Evolutionary conservation across 2,888 invertebrate species (phyloP), one percentile per base, ranked within the genome.

Genomic region (Platycheirus rosarum): DNA sequence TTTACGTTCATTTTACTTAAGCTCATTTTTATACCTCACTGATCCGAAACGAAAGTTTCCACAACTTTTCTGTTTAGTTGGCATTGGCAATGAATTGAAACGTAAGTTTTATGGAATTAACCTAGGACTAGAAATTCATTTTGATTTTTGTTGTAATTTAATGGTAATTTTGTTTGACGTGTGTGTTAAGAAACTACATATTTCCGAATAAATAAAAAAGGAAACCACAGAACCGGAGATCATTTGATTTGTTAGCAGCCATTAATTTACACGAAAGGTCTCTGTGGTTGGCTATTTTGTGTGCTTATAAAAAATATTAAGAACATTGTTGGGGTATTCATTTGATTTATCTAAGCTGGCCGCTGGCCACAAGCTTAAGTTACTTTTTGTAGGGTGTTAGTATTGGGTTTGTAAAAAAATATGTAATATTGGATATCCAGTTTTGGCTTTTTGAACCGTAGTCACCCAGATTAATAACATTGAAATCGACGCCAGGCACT

Each of bases 1-100:
- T 44, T 60, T 44, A 42, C 26, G 13, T 44, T 57, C 13, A 29
- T 44, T 44, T 44, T 16, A 40, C 4, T n/a, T 44, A 60, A 60
- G 60, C 29, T 14, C 60, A 18, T 60, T n/a, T 26, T 42, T 29
- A n/a, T 16, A 29, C 26, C 14, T 26, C 29, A 29, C n/a, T 16
- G 44, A 44, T 42, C 40, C 40, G 14, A 57, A 14, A 13, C 18
- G 40, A 42, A 26, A 42, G 40, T 42, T 26, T 51, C 0, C 14
- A n/a, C n/a, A 16, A 23, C 16, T 26, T 60, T 18, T 16, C 16
- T 18, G 26, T 20, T 37, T 37, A 2, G 16, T 18, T 35, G 6
- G 53, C 53, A 37, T 29, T 44, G 16, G n/a, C 23, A 26, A 29
- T 60, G 29, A 60, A 60, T 29, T 44, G 11, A 14, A 42, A 40